phyloP scores from a whole-genome alignment of 2,797 vertebrate species.

The Microctenopoma lineatum region DNA sequence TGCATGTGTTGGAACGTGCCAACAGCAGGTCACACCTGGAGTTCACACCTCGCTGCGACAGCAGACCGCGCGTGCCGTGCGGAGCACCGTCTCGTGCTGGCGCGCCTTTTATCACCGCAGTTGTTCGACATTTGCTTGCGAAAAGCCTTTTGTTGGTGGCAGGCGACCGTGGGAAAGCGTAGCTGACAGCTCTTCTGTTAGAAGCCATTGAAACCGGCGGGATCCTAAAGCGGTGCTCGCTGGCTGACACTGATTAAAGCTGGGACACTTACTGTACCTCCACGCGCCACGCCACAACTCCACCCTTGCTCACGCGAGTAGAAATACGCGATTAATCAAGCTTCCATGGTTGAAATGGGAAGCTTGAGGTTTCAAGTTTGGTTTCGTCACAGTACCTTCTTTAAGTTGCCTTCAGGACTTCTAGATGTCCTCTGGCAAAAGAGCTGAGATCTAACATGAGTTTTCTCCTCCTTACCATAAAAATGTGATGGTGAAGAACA shows the following conservation, averaged over 20 bases:
- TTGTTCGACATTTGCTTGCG: conserved; percentile 23
- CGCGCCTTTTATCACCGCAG: conserved; percentile 13
- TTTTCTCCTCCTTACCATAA: too few relatives aligned
- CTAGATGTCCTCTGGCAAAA: too few relatives aligned
- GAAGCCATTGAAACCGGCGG: not conserved
- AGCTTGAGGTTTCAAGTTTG: too few relatives aligned
- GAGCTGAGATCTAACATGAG: too few relatives aligned
- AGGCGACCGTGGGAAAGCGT: conserved; percentile 49
- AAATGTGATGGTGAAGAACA: too few relatives aligned
- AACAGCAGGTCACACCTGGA: not conserved
- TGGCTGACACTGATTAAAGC: not conserved
- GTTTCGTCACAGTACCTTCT: too few relatives aligned
- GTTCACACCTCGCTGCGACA: conserved; percentile 40
- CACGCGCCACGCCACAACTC: not conserved
- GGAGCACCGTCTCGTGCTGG: conserved; percentile 44
- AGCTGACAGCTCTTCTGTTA: not conserved
- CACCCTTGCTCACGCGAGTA: not conserved
- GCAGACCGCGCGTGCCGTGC: conserved; percentile 62
- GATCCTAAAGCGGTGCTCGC: not conserved
- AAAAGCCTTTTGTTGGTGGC: conserved; percentile 29
- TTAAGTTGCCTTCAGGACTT: too few relatives aligned
- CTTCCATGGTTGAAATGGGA: too few relatives aligned
- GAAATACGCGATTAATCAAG: not conserved
- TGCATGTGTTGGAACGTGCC: conserved; percentile 30
- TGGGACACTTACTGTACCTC: not conserved